Base-by-base conservation (phyloP, 2,797 vertebrate species). In the Borostomias antarcticus region DNA sequence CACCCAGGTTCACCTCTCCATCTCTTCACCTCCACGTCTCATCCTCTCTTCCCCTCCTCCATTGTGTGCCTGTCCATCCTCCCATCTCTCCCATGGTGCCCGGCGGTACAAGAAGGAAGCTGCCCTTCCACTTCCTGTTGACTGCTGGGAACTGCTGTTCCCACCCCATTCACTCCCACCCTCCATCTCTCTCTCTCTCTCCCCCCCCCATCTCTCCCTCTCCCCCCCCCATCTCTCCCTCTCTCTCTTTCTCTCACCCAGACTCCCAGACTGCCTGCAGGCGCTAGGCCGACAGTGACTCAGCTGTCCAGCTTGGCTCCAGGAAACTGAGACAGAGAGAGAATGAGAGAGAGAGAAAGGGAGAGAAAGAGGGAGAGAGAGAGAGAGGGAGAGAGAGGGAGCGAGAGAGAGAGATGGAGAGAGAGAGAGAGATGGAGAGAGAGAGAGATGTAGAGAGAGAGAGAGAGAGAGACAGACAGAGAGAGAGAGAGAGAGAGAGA, bases 41-140 rank as follows among this genome's bases (percentile, higher is more conserved):
- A 9, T 58, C 53, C 60, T 68, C 21, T 25, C 26, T 50, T 59
- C 28, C 25, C 25, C 61, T 59, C 51, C 73, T 76, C 83, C 66
- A 87, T 89, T 90, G 85, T 89, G 73, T 82, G 68, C 13, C 15
- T 26, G 9, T 72, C n/a, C 58, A 68, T 76, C 80, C 79, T 79
- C 73, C 45, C 70, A 70, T 83, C 74, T 70, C 70, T 85, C 77
- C 72, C 72, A 74, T 50, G 53, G 73, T 82, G 78, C 72, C 70
- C 26, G 58, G 63, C 23, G 33, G 72, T 50, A 54, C 68, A 72
- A 64, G 82, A 72, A 88, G 89, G 89, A 93, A 90, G 77, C 73
- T 78, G 79, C 78, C 82, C 64, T 88, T 91, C 86, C 87, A 88
- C 77, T 88, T 91, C 89, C 89, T 86, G 70, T 82, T 68, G 60